Evolutionary conservation across 2,797 vertebrate genomes (phyloP).

Genomic region (Enteromius afrohamiltoni): DNA sequence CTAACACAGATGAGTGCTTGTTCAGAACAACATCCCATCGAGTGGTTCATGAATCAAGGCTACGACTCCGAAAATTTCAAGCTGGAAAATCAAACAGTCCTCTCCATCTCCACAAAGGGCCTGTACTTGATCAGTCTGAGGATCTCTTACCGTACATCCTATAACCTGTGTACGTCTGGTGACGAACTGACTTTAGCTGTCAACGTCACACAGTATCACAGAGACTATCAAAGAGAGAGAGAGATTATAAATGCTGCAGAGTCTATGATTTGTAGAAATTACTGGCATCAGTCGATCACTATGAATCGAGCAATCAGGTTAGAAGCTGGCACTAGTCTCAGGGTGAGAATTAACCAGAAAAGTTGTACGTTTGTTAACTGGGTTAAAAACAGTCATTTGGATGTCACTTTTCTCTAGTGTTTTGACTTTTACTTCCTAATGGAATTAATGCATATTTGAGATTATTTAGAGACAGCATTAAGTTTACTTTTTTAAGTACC

Average conservation of each 20-base stretch:
- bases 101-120: not conserved
- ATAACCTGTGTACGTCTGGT: not conserved
- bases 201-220: not conserved
- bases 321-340: conserved; percentile 10
- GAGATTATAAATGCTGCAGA: not conserved
- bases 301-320: conserved; percentile 10
- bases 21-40: not conserved
- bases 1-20: not conserved
- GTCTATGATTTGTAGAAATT: conserved; percentile 24
- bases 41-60: not conserved
- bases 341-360: not conserved
- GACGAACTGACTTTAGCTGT: not conserved
- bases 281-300: conserved; percentile 26
- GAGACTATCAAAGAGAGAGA: not conserved
- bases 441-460: not conserved
- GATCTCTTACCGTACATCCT: conserved; percentile 13
- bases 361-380: not conserved
- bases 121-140: conserved; percentile 41
- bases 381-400: not conserved
- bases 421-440: too few relatives aligned
- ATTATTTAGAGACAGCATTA: not conserved
- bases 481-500: not conserved
- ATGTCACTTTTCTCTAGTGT: conserved; percentile 8
- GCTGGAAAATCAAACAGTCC: not conserved
- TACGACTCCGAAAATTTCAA: not conserved